Base-by-base conservation (phyloP, 1,140 invertebrate species). In the Frieseomelitta varia region DNA sequence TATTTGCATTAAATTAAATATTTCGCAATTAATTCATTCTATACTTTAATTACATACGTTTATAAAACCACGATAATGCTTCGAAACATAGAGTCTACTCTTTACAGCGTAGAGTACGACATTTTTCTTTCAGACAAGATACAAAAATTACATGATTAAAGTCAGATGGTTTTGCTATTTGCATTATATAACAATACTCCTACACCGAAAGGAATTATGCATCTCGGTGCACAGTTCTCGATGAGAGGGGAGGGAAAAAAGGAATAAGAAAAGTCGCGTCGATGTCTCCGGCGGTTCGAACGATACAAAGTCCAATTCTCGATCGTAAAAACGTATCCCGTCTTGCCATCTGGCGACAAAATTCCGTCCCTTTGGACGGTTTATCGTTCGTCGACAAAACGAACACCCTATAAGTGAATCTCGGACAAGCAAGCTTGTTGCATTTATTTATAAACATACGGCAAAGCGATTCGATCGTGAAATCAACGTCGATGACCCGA, bases 331-430 rank as follows among this genome's bases (percentile, higher is more conserved):
- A 53, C 0, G 4, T 19, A 21, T 51, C 17, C 17, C 34, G 51
- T 51, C 78, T 80, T 80, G 83, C 69, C 77, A 80, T 73, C 83
- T 56, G 34, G 12, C 61, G 69, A 56, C 55, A 14, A 24, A 30
- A 47, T 55, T 39, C n/a, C 39, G 10, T 53, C 15, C 74, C 21
- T 4, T 2, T 19, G 11, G 0, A 47, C 24, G 2, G 11, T 19
- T 84, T 84, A 84, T 84, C 78, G 58, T 51, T 55, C 34, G 83
- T 68, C 69, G 77, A 67, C 58, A 79, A 73, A 27, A 65, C 39
- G 51, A 65, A 53, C 55, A 63, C 11, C 67, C 55, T 68, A 1
- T 51, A 27, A 8, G 10, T 21, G 14, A 27, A 11, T 51, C 24
- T 15, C 10, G 21, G 11, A n/a, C 17, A 0, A 17, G n/a, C 14